Conservation (phyloP, 2,888 invertebrate species). For the Homarus gammarus region DNA sequence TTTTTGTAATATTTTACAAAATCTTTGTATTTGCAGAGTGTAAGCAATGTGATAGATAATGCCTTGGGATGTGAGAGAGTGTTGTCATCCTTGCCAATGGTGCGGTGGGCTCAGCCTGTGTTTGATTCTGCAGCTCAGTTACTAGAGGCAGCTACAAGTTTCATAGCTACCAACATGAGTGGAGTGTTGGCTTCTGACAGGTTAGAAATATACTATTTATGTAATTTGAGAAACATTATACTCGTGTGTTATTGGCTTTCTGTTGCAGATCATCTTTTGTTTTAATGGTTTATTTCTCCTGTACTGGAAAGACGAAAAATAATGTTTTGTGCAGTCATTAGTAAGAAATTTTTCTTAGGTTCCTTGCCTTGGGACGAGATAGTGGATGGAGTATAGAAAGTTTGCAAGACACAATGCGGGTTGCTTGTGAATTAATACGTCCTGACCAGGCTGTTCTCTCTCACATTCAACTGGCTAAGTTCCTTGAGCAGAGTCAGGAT, state of each 20-base stretch:
- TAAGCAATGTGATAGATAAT: constrained; percentile 90
- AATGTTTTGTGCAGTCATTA: neutral
- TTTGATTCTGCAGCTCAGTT: constrained; percentile 88
- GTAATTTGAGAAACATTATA: neutral
- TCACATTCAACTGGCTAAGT: constrained; percentile 82
- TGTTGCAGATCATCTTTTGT: neutral
- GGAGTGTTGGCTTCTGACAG: constrained; percentile 85
- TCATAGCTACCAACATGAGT: constrained; percentile 88
- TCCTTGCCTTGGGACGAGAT: constrained; percentile 85
- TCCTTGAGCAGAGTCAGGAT: constrained; percentile 77
- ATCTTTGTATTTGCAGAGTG: constrained; percentile 82
- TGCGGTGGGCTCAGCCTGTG: constrained; percentile 91
- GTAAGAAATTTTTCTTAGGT: constrained; percentile 79
- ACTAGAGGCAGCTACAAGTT: constrained; percentile 89
- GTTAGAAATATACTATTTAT: constrained; percentile 74
- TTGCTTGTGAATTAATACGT: constrained; percentile 88
- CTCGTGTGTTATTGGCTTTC: neutral
- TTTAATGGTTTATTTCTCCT: neutral
- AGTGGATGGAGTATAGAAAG: constrained; percentile 87
- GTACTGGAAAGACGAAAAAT: neutral
- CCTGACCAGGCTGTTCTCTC: constrained; percentile 91
- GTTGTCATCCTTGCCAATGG: constrained; percentile 87
- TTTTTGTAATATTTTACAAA: no score
- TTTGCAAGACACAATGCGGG: constrained; percentile 88
- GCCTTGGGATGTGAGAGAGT: constrained; percentile 91